Evolutionary conservation across 2,797 vertebrate genomes (phyloP).

Genomic region (Pantherophis vulpinus): DNA sequence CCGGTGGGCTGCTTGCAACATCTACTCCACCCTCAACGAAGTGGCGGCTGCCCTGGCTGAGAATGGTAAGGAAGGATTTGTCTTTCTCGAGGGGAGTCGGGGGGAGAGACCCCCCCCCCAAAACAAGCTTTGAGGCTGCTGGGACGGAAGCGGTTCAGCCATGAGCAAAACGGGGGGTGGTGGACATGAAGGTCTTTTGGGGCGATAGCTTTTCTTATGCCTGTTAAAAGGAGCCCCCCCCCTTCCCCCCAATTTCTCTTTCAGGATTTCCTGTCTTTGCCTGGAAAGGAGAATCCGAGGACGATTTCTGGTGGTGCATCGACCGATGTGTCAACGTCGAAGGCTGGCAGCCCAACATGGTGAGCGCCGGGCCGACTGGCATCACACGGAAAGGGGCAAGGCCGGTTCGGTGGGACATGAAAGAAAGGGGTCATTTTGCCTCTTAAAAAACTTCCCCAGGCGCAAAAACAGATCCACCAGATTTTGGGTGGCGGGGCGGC

Average conservation of each 20-base stretch:
- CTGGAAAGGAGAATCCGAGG: constrained; percentile 98
- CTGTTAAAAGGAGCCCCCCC: not conserved
- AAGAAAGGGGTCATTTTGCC: not conserved
- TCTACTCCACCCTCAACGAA: constrained; percentile 98
- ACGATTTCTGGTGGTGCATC: constrained; percentile 99
- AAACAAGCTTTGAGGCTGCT: not conserved
- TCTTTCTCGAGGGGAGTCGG: rapidly evolving
- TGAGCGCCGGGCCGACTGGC: constrained; percentile 50
- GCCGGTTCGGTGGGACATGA: rapidly evolving
- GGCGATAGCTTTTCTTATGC: rapidly evolving
- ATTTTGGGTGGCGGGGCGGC: not conserved
- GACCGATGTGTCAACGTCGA: constrained; percentile 97
- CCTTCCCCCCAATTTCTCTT: not conserved
- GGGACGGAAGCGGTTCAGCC: not conserved
- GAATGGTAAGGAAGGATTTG: constrained; percentile 77
- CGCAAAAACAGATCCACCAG: too few relatives aligned
- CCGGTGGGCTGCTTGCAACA: constrained; percentile 97
- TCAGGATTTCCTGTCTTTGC: constrained; percentile 95
- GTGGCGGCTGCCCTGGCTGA: constrained; percentile 95
- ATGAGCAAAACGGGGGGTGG: not conserved
- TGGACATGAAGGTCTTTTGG: not conserved
- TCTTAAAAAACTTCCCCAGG: not conserved
- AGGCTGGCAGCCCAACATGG: constrained; percentile 99
- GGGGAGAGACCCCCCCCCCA: not conserved
- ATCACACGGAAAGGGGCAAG: not conserved